These are phyloP conservation scores for Psix sp. DNA, from an alignment of 1,140 invertebrate species.

Conservation along the genomic window DNA sequence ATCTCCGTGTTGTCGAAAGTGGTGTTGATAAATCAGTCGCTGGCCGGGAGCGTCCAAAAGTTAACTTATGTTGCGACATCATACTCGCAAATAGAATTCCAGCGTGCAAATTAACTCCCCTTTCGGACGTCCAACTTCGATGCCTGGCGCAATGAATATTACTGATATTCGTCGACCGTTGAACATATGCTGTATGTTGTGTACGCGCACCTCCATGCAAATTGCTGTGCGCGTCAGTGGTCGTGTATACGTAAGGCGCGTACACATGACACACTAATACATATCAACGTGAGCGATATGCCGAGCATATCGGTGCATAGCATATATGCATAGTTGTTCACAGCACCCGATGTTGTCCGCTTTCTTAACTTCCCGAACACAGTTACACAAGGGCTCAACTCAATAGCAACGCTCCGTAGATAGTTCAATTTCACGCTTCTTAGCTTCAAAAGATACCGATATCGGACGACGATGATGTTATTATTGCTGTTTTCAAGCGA, in stretches of 20 bases:
- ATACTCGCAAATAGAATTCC: constrained; percentile 3
- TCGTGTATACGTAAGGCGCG: not conserved
- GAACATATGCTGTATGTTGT: constrained; percentile 20
- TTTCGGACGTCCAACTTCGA: constrained; percentile 39
- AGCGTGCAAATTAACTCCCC: constrained; percentile 42
- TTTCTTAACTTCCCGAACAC: constrained; percentile 55
- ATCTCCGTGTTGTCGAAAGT: constrained; percentile 17
- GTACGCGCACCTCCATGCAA: constrained; percentile 3
- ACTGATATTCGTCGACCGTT: constrained; percentile 29
- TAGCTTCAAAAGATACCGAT: constrained; percentile 66
- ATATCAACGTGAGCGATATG: constrained; percentile 13
- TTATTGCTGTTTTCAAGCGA: constrained; percentile 53
- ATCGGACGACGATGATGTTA: constrained; percentile 58
- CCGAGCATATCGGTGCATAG: constrained; percentile 26
- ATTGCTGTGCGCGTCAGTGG: not conserved
- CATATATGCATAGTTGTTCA: constrained; percentile 51
- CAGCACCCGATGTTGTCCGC: constrained; percentile 52
- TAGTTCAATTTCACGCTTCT: constrained; percentile 71
- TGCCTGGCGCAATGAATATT: constrained; percentile 35
- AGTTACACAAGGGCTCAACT: constrained; percentile 68
- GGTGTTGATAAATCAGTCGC: constrained; percentile 33
- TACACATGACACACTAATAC: constrained; percentile 1
- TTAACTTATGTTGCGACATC: not conserved
- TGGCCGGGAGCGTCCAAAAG: constrained; percentile 12
- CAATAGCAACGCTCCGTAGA: constrained; percentile 73